These are phyloP conservation scores for Cantharis flavilabris DNA, from an alignment of 2,888 invertebrate genomes.

Conservation along the genomic window DNA sequence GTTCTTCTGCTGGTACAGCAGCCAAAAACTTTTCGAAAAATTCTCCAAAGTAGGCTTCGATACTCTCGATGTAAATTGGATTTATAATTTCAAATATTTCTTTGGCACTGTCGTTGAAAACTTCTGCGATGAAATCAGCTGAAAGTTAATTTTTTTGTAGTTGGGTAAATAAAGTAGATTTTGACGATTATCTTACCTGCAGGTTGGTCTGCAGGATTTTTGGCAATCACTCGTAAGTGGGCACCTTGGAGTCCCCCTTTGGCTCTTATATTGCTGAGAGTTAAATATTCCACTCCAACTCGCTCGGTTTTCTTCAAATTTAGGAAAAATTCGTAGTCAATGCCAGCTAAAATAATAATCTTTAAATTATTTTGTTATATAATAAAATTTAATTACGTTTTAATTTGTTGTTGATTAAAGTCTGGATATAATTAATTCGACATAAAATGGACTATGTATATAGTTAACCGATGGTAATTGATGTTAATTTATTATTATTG, in stretches of 20 bases:
- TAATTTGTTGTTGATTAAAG: background rate
- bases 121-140: slow-evolving; percentile 1
- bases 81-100: background rate
- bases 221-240: background rate
- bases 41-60: background rate
- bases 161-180: background rate
- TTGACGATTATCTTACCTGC: background rate
- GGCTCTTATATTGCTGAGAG: background rate
- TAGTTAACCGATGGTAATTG: background rate
- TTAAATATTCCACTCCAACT: slow-evolving; percentile 3
- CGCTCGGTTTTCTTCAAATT: background rate
- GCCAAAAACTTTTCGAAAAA: background rate
- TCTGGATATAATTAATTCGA: background rate
- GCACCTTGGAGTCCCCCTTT: background rate
- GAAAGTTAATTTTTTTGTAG: background rate
- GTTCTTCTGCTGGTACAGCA: background rate
- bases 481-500: background rate
- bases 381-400: background rate
- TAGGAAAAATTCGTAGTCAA: background rate
- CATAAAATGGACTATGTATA: background rate
- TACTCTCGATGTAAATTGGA: background rate
- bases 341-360: background rate
- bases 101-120: background rate
- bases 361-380: background rate
- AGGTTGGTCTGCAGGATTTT: background rate